Percentiles rank a stretch among this genome's conserved stretches.
Conservation (phyloP, 2,797 vertebrate genomes). For the Sardinella longiceps region DNA sequence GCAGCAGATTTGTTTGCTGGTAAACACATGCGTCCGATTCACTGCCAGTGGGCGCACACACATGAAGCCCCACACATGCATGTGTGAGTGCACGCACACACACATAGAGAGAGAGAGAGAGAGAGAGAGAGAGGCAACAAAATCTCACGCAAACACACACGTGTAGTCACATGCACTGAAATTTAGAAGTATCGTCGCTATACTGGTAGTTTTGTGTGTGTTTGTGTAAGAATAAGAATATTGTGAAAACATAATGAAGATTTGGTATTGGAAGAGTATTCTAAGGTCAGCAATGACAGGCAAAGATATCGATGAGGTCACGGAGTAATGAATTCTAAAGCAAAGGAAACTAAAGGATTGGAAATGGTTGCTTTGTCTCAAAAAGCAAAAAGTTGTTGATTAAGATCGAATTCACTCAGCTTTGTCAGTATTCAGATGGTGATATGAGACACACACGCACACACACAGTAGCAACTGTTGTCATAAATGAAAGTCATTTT, state of each 20-base stretch:
- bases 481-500: not conserved
- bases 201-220: no score
- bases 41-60: slow-evolving; percentile 43
- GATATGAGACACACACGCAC: not conserved
- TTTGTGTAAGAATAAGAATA: not conserved
- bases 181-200: not conserved
- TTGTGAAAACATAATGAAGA: not conserved
- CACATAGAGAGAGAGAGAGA: no score
- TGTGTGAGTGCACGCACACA: not conserved
- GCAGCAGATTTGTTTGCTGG: slow-evolving; percentile 55
- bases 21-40: slow-evolving; percentile 50
- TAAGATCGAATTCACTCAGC: not conserved
- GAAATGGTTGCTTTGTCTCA: not conserved
- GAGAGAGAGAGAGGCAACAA: no score
- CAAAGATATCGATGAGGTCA: not conserved
- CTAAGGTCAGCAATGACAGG: not conserved
- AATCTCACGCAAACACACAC: not conserved
- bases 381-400: not conserved
- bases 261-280: not conserved
- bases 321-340: not conserved
- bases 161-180: not conserved
- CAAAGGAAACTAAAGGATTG: not conserved
- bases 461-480: not conserved
- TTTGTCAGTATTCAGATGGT: not conserved
- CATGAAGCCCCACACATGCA: not conserved